Evolutionary conservation across 2,888 invertebrate species (phyloP), one percentile per base, ranked within the genome.

Genomic region (Drosophila anceps): DNA sequence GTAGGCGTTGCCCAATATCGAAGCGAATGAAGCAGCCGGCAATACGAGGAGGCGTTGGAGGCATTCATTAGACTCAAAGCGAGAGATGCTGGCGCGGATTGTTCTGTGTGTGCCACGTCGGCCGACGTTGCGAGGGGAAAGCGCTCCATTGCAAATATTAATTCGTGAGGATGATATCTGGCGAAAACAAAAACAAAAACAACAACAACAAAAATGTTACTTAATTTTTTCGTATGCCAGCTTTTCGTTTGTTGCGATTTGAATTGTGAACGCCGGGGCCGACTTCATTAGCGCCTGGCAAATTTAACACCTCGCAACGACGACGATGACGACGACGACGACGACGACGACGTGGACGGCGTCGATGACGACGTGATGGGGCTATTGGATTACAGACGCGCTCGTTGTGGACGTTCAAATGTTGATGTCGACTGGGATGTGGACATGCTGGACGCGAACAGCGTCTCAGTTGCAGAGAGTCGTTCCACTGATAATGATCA

Each of bases 1-100:
- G 82, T 79, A 88, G 82, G 82, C 88, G 82, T 84, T 71, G 85
- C 85, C 85, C 85, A 82, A 88, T 88, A 84, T 83, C 76, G 72
- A 37, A 68, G 68, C 73, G 71, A 81, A 81, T 76, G 80, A 70
- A 82, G 73, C 77, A 83, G 78, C 69, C 68, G 64, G 75, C 72
- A 70, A 62, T 77, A 65, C 62, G 55, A 76, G 68, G 73, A 73
- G 84, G 69, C 66, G 68, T 73, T 83, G 77, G 86, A 69, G 77
- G 77, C 87, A 83, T 86, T 83, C 84, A 86, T 86, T 82, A 81
- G 81, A 86, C 60, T 12, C 77, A 60, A 53, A 57, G 64, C 57
- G 51, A 39, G 65, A 73, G 73, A 60, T 66, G 60, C 55, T 59
- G 27, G 43, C 59, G 39, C 54, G 74, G 73, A 69, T 59, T 59